These are phyloP conservation scores for Nowickia ferox DNA, from an alignment of 2,888 invertebrate genomes.

Conservation along the genomic window DNA sequence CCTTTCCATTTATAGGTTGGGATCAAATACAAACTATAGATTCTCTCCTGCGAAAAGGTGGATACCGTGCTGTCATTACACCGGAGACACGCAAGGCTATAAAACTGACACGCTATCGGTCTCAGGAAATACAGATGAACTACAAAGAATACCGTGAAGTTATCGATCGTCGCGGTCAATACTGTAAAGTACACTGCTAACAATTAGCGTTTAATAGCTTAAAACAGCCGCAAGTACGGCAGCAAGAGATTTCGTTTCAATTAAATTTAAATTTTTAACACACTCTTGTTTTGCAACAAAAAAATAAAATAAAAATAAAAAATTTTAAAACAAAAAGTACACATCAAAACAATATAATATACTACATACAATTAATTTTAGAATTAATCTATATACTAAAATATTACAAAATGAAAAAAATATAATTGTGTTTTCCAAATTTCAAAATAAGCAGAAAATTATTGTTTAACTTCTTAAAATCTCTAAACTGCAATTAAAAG, in stretches of 20 bases:
- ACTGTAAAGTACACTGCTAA: conserved; percentile 83
- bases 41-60: conserved; percentile 97
- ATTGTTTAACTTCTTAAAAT: conserved; percentile 37
- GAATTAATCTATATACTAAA: conserved; percentile 54
- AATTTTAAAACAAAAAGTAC: conserved; percentile 39
- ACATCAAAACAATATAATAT: conserved; percentile 55
- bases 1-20: conserved; percentile 90
- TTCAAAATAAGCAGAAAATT: conserved; percentile 40
- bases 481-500: conserved; percentile 39
- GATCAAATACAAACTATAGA: conserved; percentile 99
- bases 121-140: conserved; percentile 95
- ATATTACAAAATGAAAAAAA: conserved; percentile 51
- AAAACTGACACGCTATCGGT: conserved; percentile 97
- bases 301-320: neutral
- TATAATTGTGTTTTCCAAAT: conserved; percentile 68
- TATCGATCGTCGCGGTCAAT: conserved; percentile 81
- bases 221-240: conserved; percentile 53
- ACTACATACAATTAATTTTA: conserved; percentile 65
- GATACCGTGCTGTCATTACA: conserved; percentile 96
- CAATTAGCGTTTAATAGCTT: conserved; percentile 73
- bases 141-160: conserved; percentile 90
- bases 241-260: conserved; percentile 55
- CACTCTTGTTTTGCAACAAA: conserved; percentile 46
- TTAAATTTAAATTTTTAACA: conserved; percentile 58
- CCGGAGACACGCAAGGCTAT: conserved; percentile 93